Conservation (phyloP, 2,113 vertebrate genomes). For the human (Homo sapiens) region GRCh38 chr14:59179001-59179500, state of each 20-base stretch:
- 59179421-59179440: slow-evolving; percentile 29
- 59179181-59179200: background rate
- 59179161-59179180: slow-evolving; percentile 2
- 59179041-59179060: background rate
- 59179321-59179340: background rate
- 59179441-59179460: slow-evolving; percentile 1
- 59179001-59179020: background rate
- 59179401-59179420: background rate
- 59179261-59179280: background rate
- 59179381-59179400: slow-evolving; percentile 39
- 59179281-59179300: background rate
- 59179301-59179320: background rate
- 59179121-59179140: background rate
- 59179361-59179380: slow-evolving; percentile 24
- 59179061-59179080: background rate
- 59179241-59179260: background rate
- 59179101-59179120: background rate
- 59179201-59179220: background rate
- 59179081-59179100: background rate
- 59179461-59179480: background rate
- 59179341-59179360: background rate
- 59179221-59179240: rapidly evolving
- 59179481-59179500: background rate
- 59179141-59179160: background rate
- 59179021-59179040: background rate